These are phyloP conservation scores for Felis chaus DNA, from an alignment of 2,113 vertebrate genomes.

Conservation along the genomic window DNA sequence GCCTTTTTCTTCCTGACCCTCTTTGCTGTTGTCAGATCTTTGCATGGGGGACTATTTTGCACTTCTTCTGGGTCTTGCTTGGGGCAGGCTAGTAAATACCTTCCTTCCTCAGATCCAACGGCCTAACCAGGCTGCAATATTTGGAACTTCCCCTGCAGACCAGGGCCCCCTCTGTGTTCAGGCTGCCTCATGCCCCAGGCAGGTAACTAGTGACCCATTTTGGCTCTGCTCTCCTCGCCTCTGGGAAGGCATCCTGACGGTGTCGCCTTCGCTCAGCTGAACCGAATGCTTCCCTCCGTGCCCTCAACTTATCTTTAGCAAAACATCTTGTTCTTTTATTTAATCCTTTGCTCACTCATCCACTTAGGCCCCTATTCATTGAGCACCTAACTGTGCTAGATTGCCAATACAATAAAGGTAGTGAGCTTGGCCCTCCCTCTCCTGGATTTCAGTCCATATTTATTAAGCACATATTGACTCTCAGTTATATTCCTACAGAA, in stretches of 20 bases:
- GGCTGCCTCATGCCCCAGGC: fast-evolving
- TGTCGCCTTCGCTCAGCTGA: background rate
- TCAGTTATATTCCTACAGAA: background rate
- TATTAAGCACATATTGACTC: background rate
- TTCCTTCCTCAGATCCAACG: background rate
- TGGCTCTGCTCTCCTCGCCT: no score
- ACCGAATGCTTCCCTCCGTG: fast-evolving
- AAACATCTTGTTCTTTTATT: background rate
- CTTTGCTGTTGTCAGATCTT: background rate
- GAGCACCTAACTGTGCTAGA: background rate
- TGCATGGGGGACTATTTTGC: background rate
- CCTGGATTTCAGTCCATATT: background rate
- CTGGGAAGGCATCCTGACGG: fast-evolving
- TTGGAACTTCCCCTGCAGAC: background rate
- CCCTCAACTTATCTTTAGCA: background rate
- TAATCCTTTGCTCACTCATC: background rate
- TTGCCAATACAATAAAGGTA: background rate
- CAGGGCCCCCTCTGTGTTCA: background rate
- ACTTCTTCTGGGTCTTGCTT: background rate
- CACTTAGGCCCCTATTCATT: background rate
- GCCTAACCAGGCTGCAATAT: background rate
- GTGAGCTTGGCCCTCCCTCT: background rate
- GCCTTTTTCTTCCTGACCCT: background rate
- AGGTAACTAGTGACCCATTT: fast-evolving
- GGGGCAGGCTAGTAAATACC: background rate